Evolutionary conservation across 1,140 invertebrate genomes (phyloP), one percentile per base, ranked within the genome.

Genomic region (Drosophila arizonae): DNA sequence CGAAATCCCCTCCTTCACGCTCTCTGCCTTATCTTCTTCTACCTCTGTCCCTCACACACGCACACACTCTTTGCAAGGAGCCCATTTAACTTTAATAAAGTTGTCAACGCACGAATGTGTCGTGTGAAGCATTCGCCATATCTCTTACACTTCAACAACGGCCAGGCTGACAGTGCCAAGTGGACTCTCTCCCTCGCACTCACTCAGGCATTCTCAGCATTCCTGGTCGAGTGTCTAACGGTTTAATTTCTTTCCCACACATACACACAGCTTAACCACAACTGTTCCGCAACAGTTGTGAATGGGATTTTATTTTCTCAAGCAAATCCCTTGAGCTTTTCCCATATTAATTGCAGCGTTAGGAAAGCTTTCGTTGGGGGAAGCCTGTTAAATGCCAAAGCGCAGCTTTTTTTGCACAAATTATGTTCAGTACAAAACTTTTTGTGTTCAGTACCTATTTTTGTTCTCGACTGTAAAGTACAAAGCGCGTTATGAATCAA

Each of bases 81-180:
- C 64, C 61, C 79, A 86, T 87, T 86, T 78, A 67, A 77, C 17
- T 76, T 84, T 77, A 82, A 87, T 87, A 87, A 88, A 87, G 84
- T 87, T 87, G 84, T 87, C 84, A 87, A 84, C 79, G 84, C 84
- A 82, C 84, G 72, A 66, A 72, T 61, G 48, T 78, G 81, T 80
- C 79, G 82, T 86, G 82, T 81, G 82, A 86, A 86, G 52, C 66
- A 56, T 63, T 80, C 66, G 61, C 60, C 61, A 58, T 57, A 55
- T 70, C 52, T 70, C 33, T 72, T 36, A 15, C 43, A n/a, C 26
- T 17, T 46, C 43, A 17, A 6, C 43, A 17, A 17, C 28, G 17
- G 15, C 61, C 13, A 10, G 51, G 26, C 13, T 66, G 63, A 72
- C 62, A 72, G 54, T 10, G 4, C 21, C 17, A 72, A 72, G 69